phyloP scores from a whole-genome alignment of 1,140 invertebrate genomes.

The Megalopta genalis region DNA sequence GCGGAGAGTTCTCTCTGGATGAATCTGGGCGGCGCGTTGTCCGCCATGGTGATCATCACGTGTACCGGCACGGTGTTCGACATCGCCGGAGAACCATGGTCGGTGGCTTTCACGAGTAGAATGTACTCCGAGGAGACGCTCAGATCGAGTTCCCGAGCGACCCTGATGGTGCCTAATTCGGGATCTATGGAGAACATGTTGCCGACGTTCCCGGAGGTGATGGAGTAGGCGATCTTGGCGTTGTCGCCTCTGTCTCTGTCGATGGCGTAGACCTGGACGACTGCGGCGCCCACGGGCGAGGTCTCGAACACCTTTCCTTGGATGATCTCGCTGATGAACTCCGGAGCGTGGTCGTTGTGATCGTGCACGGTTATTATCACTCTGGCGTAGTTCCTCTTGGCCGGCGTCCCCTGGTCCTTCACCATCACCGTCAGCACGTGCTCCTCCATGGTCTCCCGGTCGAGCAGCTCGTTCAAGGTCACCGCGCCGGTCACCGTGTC shows the following conservation, averaged over 20 bases:
- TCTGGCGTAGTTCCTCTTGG: conserved; percentile 91
- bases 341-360: conserved; percentile 94
- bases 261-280: conserved; percentile 87
- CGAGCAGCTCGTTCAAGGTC: conserved; percentile 85
- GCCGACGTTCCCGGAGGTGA: conserved; percentile 91
- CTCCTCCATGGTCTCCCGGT: conserved; percentile 89
- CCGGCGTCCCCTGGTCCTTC: conserved; percentile 92
- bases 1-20: conserved; percentile 83
- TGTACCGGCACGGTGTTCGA: conserved; percentile 90
- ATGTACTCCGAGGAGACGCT: conserved; percentile 88
- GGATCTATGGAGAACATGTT: conserved; percentile 91
- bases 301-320: conserved; percentile 89
- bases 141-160: conserved; percentile 88
- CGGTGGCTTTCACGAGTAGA: conserved; percentile 89
- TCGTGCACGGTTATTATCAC: conserved; percentile 91
- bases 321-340: conserved; percentile 88
- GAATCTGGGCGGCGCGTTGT: conserved; percentile 92
- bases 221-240: conserved; percentile 89
- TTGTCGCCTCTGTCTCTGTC: conserved; percentile 92
- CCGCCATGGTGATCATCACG: conserved; percentile 92
- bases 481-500: conserved; percentile 89
- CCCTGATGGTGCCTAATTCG: conserved; percentile 87
- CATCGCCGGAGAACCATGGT: conserved; percentile 88
- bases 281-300: conserved; percentile 85
- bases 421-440: conserved; percentile 95